These are phyloP conservation scores for Lepus timidus DNA, from an alignment of 2,113 vertebrate genomes.

Conservation along the genomic window DNA sequence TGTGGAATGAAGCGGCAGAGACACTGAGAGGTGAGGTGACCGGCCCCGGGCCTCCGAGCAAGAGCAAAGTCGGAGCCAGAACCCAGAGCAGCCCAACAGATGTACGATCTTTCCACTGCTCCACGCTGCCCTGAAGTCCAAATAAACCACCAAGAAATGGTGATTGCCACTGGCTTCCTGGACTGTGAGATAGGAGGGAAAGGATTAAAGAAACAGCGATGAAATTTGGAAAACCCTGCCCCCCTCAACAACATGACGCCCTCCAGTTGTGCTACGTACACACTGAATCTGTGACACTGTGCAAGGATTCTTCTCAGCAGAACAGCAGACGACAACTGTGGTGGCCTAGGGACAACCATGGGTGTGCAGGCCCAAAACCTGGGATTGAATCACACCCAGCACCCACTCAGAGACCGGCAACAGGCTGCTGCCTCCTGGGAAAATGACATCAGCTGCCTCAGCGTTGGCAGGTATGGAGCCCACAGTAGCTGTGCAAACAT, in stretches of 20 bases:
- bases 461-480: neutral
- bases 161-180: neutral
- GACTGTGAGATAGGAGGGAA: neutral
- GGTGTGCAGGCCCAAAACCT: neutral
- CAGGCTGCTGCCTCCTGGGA: neutral
- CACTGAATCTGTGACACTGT: neutral
- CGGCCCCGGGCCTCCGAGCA: neutral
- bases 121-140: neutral
- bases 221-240: neutral
- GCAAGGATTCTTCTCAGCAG: neutral
- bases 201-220: neutral
- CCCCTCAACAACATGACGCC: neutral
- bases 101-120: neutral
- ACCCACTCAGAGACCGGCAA: neutral
- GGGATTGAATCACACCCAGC: accelerated
- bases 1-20: neutral
- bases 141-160: neutral
- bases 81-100: neutral
- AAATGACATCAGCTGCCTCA: neutral
- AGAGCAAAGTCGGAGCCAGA: neutral
- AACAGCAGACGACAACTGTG: neutral
- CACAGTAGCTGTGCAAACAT: neutral
- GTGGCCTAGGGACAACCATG: neutral
- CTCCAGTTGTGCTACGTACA: neutral
- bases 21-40: neutral